Base-by-base conservation (phyloP, 2,888 invertebrate species). In the Dusona sp. region DNA sequence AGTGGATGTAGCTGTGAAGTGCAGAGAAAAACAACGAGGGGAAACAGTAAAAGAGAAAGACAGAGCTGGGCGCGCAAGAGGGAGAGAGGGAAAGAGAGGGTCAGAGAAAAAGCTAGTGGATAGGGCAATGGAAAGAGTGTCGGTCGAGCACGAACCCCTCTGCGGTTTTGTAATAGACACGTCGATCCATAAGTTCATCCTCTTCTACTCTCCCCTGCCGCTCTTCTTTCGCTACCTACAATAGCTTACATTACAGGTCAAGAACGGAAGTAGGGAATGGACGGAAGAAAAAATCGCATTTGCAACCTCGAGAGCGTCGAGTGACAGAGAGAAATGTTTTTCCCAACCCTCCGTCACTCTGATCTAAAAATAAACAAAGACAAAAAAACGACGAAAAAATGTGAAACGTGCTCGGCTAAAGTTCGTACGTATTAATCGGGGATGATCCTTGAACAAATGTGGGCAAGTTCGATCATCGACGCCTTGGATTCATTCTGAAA, bases 201-300 rank as follows among this genome's bases (percentile, higher is more conserved):
- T 77, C 75, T 45, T 45, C 45, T 36, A 51, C 51, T 45, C 48
- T 64, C 79, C 22, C 36, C 33, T 36, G 51, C 36, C 13, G 16
- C 16, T 13, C 13, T 29, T 16, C 61, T 29, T 29, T 61, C 16
- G 61, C 6, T 61, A 16, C 29, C 61, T 61, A 61, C 61, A 61
- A 29, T 29, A 29, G 79, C 48, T 83, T 72, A 79, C 48, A 70
- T 88, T 87, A 79, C 87, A 87, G 88, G 88, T 87, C 87, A 88
- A 86, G 86, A 88, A 83, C 84, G 83, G 74, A 67, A 80, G 79
- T 48, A 29, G 22, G 22, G 25, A 61, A 25, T 22, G 61, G 29
- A 54, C 3, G 51, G 33, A 51, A 22, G 33, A 38, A 77, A 64
- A 65, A 67, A 61, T 61, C 29, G 38, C 25, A 67, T 51, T 78